Evolutionary conservation across 2,888 invertebrate species (phyloP).

Genomic region (Archaeoteleia sp.): DNA sequence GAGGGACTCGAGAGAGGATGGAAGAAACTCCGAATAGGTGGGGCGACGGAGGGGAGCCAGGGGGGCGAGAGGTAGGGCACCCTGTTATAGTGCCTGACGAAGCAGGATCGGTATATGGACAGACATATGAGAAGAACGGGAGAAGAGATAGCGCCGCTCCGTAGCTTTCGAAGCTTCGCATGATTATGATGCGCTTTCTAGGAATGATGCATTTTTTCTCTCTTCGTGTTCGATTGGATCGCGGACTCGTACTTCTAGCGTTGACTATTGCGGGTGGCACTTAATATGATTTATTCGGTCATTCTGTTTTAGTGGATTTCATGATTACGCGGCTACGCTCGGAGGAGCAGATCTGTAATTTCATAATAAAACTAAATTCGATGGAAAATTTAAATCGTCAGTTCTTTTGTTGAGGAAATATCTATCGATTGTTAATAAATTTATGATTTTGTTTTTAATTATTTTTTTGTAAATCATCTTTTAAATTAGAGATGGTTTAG

Average conservation of each 20-base stretch:
- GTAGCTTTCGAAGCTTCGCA: constrained; percentile 13
- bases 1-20: neutral
- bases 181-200: constrained; percentile 35
- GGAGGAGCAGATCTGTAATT: too few relatives aligned
- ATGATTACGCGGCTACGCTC: too few relatives aligned
- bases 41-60: neutral
- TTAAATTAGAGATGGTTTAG: too few relatives aligned
- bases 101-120: constrained; percentile 13
- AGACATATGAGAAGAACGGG: constrained; percentile 5
- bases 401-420: too few relatives aligned
- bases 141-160: constrained; percentile 9
- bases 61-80: constrained; percentile 24
- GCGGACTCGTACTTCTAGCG: constrained; percentile 12
- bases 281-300: too few relatives aligned
- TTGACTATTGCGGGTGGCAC: constrained; percentile 7
- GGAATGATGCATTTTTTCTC: constrained; percentile 21
- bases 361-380: too few relatives aligned
- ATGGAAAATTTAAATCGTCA: too few relatives aligned
- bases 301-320: too few relatives aligned
- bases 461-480: too few relatives aligned
- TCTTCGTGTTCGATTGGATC: neutral
- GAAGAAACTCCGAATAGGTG: neutral
- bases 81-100: constrained; percentile 36
- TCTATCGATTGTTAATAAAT: too few relatives aligned
- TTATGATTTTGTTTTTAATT: too few relatives aligned